A percentile compares a stretch with the other conserved stretches of the same genome.
Evolutionary conservation across 2,113 vertebrate genomes (phyloP).

Genomic region (Porphyrio hochstetteri): DNA sequence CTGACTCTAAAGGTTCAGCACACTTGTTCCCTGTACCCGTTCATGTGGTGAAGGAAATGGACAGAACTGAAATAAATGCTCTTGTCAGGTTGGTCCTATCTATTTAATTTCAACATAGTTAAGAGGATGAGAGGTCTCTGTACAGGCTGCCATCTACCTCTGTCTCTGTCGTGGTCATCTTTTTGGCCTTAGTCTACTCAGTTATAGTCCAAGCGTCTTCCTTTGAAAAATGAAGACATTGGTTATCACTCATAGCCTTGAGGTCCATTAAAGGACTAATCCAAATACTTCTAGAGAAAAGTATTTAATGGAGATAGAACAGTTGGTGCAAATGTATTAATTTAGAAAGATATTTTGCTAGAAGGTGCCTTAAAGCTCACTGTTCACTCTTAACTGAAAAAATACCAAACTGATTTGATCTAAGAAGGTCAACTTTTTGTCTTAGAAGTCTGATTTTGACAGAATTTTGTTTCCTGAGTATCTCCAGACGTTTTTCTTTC

Average conservation of each 20-base stretch:
- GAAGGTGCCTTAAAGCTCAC: background rate
- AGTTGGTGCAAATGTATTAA: background rate
- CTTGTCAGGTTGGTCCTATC: slow-evolving; percentile 55
- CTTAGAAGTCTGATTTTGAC: background rate
- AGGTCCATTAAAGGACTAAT: background rate
- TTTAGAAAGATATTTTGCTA: background rate
- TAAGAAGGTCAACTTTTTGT: background rate
- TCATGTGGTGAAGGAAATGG: slow-evolving; percentile 48
- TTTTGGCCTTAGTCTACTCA: background rate
- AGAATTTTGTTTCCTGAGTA: background rate
- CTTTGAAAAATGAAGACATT: background rate
- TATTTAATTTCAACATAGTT: background rate
- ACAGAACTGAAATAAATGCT: slow-evolving; percentile 3
- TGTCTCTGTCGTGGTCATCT: background rate
- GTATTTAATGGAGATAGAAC: background rate
- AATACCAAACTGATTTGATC: background rate
- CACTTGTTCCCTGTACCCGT: slow-evolving; percentile 53
- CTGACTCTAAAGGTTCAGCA: slow-evolving; percentile 30
- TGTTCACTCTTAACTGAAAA: background rate
- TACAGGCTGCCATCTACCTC: background rate
- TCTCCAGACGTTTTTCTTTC: background rate
- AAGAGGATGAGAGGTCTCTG: background rate
- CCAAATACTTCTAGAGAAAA: background rate
- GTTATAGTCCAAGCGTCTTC: background rate
- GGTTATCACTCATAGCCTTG: background rate